A percentile compares a stretch with the other conserved stretches of the same genome.
Conservation (phyloP, 2,888 invertebrate genomes). For the Synanthedon myopaeformis region DNA sequence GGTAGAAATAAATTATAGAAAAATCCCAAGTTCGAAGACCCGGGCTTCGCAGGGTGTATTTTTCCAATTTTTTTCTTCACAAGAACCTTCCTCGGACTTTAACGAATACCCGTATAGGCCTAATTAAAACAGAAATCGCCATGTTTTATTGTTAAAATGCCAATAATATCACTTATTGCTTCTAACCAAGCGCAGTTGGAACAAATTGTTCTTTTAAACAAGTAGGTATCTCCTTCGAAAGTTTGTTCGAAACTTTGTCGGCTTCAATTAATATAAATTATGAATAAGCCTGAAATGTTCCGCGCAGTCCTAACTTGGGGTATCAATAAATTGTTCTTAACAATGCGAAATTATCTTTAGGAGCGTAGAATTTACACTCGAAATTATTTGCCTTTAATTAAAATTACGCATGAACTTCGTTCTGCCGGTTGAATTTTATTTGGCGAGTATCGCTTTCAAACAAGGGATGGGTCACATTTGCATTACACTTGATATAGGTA, state of each 20-base stretch:
- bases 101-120: not conserved
- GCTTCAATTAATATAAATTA: constrained; percentile 32
- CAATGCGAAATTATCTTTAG: constrained; percentile 13
- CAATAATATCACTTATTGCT: constrained; percentile 11
- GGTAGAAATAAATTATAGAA: not conserved
- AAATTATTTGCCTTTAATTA: constrained; percentile 1
- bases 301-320: constrained; percentile 10
- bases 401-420: not conserved
- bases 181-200: constrained; percentile 19
- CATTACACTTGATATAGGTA: too few relatives aligned
- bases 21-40: not conserved
- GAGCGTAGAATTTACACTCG: constrained; percentile 3
- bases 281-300: constrained; percentile 14
- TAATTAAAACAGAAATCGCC: not conserved
- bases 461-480: too few relatives aligned
- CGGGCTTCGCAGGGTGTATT: too few relatives aligned
- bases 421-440: not conserved
- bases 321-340: constrained; percentile 18
- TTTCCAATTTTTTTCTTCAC: too few relatives aligned
- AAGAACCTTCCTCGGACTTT: too few relatives aligned
- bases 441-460: not conserved
- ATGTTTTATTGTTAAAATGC: not conserved
- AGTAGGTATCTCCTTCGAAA: constrained; percentile 17
- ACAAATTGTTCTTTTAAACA: constrained; percentile 31
- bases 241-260: constrained; percentile 16